phyloP scores from a whole-genome alignment of 2,888 invertebrate species.

The Apodemia zela region DNA sequence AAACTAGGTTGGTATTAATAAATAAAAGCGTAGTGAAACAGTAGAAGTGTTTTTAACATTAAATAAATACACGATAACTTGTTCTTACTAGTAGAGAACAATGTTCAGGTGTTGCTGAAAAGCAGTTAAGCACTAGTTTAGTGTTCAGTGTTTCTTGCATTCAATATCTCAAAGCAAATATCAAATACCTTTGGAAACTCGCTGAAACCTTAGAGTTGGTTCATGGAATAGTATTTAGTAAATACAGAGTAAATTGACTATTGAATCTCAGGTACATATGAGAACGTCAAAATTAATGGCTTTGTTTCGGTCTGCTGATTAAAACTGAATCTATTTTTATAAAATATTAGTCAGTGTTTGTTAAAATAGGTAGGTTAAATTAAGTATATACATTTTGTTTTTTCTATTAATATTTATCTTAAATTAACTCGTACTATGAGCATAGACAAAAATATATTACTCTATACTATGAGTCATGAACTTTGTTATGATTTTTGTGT shows the following conservation, averaged over 20 bases:
- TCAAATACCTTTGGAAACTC: not conserved
- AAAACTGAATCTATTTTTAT: not conserved
- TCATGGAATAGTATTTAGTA: not conserved
- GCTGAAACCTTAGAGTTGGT: not conserved
- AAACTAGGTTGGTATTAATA: too few species aligned
- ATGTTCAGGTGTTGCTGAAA: not conserved
- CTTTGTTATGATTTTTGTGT: too few species aligned
- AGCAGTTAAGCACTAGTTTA: not conserved
- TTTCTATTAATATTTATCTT: too few species aligned
- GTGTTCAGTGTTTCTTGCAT: not conserved
- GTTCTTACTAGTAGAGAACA: not conserved
- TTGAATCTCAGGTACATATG: not conserved
- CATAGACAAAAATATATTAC: too few species aligned
- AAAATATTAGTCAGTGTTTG: slow-evolving; percentile 12
- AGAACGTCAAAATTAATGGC: not conserved
- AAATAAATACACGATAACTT: too few species aligned
- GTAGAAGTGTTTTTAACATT: too few species aligned
- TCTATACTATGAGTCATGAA: too few species aligned
- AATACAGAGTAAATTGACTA: not conserved
- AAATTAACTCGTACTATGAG: too few species aligned
- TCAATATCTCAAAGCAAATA: not conserved
- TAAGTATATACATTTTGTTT: too few species aligned
- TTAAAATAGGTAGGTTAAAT: too few species aligned
- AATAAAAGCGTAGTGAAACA: too few species aligned
- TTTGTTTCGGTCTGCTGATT: not conserved